Conservation (phyloP, 1,140 invertebrate genomes). For the Leptoteleia sp. region DNA sequence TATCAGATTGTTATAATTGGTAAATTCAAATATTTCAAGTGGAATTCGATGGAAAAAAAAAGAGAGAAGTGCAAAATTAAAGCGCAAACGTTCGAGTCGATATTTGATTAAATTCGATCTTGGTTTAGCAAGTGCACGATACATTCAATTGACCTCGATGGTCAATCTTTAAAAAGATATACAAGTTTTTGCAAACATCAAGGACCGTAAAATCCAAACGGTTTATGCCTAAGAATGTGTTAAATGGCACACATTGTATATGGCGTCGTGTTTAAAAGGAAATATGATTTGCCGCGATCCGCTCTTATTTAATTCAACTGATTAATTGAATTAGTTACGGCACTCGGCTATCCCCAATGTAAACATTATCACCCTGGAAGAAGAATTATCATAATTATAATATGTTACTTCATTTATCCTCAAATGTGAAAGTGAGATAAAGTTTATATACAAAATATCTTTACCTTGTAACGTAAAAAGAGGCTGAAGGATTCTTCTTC, state of each 20-base stretch:
- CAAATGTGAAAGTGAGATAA: too few species aligned
- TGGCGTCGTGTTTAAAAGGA: slow-evolving; percentile 35
- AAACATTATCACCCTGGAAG: too few species aligned
- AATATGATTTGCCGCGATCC: slow-evolving; percentile 14
- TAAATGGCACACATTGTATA: slow-evolving; percentile 55
- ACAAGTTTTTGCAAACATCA: slow-evolving; percentile 47
- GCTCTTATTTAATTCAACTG: slow-evolving; percentile 15
- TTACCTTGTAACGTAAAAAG: too few species aligned
- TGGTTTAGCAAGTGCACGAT: slow-evolving; percentile 15
- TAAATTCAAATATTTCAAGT: too few species aligned
- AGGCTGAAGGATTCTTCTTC: too few species aligned
- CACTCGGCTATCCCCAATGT: not conserved
- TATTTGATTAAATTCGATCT: slow-evolving; percentile 28
- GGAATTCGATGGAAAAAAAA: too few species aligned
- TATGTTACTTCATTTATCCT: too few species aligned
- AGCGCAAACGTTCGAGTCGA: too few species aligned
- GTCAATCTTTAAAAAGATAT: slow-evolving; percentile 52
- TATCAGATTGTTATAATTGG: too few species aligned
- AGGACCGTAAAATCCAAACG: slow-evolving; percentile 51
- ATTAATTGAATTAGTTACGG: slow-evolving; percentile 26
- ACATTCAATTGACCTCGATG: slow-evolving; percentile 46
- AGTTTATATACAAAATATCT: too few species aligned
- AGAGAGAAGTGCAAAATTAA: too few species aligned
- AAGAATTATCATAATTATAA: too few species aligned
- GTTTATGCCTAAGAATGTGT: slow-evolving; percentile 46